Conservation (phyloP, 2,888 invertebrate species). For the Lottia gigantea region DNA sequence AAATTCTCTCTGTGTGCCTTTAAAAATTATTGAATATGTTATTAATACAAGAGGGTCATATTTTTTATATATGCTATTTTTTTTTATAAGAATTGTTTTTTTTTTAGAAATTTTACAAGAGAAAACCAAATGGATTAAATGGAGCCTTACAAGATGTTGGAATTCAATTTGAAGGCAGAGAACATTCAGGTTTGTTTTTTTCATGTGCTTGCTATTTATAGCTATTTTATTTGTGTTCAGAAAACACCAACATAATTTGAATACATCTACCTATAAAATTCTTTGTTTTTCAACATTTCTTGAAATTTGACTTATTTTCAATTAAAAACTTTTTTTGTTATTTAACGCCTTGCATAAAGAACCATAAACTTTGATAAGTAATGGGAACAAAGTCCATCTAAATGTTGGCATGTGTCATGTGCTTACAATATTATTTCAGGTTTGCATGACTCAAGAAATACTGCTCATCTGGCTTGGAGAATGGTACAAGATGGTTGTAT, state of each 20-base stretch:
- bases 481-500: constrained; percentile 74
- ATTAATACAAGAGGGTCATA: neutral
- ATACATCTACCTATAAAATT: too few relatives aligned
- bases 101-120: constrained; percentile 72
- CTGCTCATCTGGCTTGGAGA: constrained; percentile 73
- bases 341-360: too few relatives aligned
- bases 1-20: too few relatives aligned
- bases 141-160: constrained; percentile 74
- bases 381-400: too few relatives aligned
- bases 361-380: too few relatives aligned
- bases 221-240: neutral
- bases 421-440: too few relatives aligned
- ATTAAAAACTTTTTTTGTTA: too few relatives aligned
- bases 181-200: constrained; percentile 70
- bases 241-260: neutral
- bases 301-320: too few relatives aligned
- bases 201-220: too few relatives aligned
- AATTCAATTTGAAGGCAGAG: constrained; percentile 73
- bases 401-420: too few relatives aligned
- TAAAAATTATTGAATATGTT: neutral
- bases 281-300: too few relatives aligned
- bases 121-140: constrained; percentile 71
- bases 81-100: too few relatives aligned
- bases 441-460: constrained; percentile 75
- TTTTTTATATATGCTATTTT: neutral